A percentile compares a stretch with the other conserved stretches of the same genome.
These are phyloP conservation scores for Paracentrotus lividus DNA, from an alignment of 53 echinoderm and acorn worm genomes.

Conservation along the genomic window DNA sequence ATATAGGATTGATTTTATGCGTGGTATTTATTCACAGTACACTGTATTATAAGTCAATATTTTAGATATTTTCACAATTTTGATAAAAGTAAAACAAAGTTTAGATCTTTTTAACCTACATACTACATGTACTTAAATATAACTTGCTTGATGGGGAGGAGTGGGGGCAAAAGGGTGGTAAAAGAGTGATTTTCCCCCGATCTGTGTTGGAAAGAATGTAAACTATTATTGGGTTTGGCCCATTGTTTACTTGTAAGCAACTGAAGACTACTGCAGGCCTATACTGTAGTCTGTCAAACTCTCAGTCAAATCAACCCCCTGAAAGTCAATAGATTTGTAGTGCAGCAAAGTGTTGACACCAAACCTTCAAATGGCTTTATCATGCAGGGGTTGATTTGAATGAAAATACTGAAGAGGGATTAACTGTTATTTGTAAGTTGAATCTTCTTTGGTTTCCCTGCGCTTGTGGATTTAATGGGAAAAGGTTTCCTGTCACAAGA, in stretches of 20 bases:
- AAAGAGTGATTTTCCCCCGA: not conserved
- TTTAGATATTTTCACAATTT: too few relatives aligned
- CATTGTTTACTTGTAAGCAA: conserved; percentile 33
- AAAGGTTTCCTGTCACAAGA: not conserved
- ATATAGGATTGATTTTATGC: too few relatives aligned
- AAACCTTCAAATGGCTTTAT: not conserved
- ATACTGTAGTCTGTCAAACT: not conserved
- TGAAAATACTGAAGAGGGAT: conserved; percentile 24
- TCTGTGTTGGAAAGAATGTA: not conserved
- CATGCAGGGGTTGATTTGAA: conserved; percentile 31
- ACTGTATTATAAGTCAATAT: too few relatives aligned
- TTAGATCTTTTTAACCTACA: too few relatives aligned
- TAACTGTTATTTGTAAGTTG: not conserved
- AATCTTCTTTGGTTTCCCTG: not conserved
- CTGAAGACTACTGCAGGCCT: too few relatives aligned
- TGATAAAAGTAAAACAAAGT: too few relatives aligned
- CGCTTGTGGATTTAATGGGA: not conserved
- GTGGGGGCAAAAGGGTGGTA: not conserved
- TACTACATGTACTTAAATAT: too few relatives aligned
- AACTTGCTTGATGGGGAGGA: too few relatives aligned
- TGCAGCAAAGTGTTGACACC: not conserved
- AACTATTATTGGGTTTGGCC: not conserved
- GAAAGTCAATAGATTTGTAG: conserved; percentile 30
- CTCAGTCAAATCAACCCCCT: not conserved
- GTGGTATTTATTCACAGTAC: not conserved